Percentiles rank a stretch among this genome's conserved stretches.
Evolutionary conservation across 2,888 invertebrate species (phyloP).

Genomic region (Drosophila anomalata): DNA sequence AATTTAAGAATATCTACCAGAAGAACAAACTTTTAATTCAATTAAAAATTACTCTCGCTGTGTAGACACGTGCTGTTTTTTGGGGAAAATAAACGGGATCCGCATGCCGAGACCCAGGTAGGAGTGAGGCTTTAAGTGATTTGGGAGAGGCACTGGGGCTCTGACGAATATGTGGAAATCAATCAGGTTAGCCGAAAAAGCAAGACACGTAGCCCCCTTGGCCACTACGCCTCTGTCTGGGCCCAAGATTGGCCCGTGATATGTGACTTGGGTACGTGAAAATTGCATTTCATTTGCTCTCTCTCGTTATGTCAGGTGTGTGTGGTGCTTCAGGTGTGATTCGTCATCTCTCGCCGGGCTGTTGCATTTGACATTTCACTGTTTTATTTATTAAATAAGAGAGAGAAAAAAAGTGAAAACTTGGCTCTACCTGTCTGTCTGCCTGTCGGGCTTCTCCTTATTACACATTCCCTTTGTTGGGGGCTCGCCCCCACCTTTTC

Average conservation of each 20-base stretch:
- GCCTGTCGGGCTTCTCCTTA: background rate
- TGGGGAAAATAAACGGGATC: conserved; percentile 35
- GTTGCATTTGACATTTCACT: conserved; percentile 74
- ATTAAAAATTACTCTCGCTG: background rate
- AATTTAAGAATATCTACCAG: background rate
- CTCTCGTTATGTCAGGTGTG: conserved; percentile 49
- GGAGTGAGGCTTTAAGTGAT: conserved; percentile 29
- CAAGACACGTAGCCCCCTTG: conserved; percentile 18
- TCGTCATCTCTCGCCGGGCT: conserved; percentile 46
- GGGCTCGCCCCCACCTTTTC: background rate
- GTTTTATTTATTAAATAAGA: conserved; percentile 71
- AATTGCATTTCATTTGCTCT: conserved; percentile 67
- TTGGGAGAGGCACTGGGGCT: conserved; percentile 7
- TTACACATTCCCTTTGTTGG: conserved; percentile 7
- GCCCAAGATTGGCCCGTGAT: conserved; percentile 32
- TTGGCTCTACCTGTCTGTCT: background rate
- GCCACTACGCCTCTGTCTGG: conserved; percentile 2
- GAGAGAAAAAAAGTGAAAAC: background rate
- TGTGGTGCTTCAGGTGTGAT: conserved; percentile 10
- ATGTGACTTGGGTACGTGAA: conserved; percentile 72
- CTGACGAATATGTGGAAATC: conserved; percentile 54
- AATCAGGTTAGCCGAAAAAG: conserved; percentile 65
- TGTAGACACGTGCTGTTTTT: conserved; percentile 41
- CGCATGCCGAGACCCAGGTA: conserved; percentile 32
- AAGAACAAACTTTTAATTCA: background rate